phyloP scores from a whole-genome alignment of 2,797 vertebrate species.

The Necrosyrtes monachus region DNA sequence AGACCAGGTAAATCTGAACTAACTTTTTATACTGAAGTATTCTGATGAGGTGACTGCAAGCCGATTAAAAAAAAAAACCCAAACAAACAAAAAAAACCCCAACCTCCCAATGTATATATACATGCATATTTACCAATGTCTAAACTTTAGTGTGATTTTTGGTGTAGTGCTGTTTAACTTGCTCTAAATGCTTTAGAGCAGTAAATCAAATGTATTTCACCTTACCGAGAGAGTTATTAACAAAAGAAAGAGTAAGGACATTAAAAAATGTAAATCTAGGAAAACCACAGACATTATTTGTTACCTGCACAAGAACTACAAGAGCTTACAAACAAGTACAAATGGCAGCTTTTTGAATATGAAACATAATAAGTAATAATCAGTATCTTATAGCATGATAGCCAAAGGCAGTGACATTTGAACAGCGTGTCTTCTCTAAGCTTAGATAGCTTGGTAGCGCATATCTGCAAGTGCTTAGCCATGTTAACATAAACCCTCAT shows the following conservation, averaged over 20 bases:
- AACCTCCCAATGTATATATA: not conserved
- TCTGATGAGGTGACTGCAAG: not conserved
- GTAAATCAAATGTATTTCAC: not conserved
- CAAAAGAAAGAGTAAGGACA: not conserved
- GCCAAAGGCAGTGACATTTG: conserved; percentile 85
- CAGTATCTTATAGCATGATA: conserved; percentile 78
- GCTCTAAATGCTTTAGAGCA: not conserved
- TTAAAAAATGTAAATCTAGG: not conserved
- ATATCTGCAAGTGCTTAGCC: conserved; percentile 88
- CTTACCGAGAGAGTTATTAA: not conserved
- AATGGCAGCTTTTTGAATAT: conserved; percentile 30
- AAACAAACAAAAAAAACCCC: accelerated
- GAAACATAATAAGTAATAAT: conserved; percentile 60
- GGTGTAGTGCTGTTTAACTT: not conserved
- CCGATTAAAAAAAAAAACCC: not conserved
- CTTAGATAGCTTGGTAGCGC: conserved; percentile 83
- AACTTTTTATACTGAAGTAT: not conserved
- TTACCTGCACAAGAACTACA: not conserved
- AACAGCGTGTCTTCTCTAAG: conserved; percentile 85
- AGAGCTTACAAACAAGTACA: not conserved
- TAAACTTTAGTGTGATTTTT: not conserved
- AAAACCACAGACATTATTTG: not conserved
- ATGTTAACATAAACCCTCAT: conserved; percentile 98
- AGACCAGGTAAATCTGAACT: not conserved
- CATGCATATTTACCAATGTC: not conserved